Percentiles rank a stretch among this genome's conserved stretches.
Conservation (phyloP, 1,140 invertebrate genomes). For the Pseudomyrmex dendroicus region DNA sequence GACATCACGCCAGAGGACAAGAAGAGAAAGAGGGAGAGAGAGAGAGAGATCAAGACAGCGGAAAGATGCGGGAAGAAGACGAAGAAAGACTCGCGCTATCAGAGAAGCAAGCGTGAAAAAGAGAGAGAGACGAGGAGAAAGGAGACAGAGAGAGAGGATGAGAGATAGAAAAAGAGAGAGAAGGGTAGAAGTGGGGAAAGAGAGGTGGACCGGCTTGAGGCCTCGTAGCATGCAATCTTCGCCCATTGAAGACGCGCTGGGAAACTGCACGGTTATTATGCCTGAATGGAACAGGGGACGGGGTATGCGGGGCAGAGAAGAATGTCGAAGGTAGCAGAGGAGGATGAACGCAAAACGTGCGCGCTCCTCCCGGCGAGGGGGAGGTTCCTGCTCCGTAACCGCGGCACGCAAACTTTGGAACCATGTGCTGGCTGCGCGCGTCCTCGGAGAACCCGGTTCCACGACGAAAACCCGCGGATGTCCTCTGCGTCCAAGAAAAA, state of each 20-base stretch:
- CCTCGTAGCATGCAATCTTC: constrained; percentile 84
- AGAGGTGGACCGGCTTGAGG: constrained; percentile 79
- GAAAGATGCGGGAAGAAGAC: constrained; percentile 35
- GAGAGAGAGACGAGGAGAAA: not conserved
- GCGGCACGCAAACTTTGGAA: constrained; percentile 74
- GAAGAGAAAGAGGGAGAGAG: constrained; percentile 3
- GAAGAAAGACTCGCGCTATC: constrained; percentile 28
- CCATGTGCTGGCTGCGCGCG: constrained; percentile 59
- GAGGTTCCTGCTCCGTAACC: constrained; percentile 75
- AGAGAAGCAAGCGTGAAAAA: not conserved
- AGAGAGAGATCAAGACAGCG: constrained; percentile 25
- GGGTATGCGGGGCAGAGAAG: constrained; percentile 69
- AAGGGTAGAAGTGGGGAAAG: constrained; percentile 64
- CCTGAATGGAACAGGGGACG: constrained; percentile 81
- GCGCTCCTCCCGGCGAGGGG: constrained; percentile 69
- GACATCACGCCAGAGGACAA: constrained; percentile 19
- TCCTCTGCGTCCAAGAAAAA: constrained; percentile 10
- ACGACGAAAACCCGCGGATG: constrained; percentile 62
- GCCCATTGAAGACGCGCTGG: constrained; percentile 84
- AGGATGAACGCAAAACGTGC: constrained; percentile 76
- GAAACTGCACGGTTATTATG: constrained; percentile 85
- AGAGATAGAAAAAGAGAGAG: constrained; percentile 46
- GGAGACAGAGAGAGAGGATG: constrained; percentile 41
- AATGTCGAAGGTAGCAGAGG: constrained; percentile 76
- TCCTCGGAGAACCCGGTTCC: constrained; percentile 48